phyloP scores from a whole-genome alignment of 2,888 invertebrate genomes.

The Platycheirus rosarum region DNA sequence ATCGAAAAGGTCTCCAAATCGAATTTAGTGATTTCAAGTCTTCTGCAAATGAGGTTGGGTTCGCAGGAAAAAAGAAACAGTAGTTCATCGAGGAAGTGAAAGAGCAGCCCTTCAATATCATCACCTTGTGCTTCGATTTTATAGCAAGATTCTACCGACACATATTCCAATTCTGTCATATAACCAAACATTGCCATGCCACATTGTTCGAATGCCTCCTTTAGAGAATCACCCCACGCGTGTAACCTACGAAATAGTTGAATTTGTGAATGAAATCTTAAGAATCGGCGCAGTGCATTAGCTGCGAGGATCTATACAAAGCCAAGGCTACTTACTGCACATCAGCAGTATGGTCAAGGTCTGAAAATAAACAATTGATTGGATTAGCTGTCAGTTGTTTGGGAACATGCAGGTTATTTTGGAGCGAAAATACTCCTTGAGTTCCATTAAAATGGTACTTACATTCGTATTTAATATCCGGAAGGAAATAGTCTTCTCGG shows the following conservation, averaged over 20 bases:
- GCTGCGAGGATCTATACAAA: not conserved
- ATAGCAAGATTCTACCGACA: slow-evolving; percentile 90
- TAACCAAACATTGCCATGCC: slow-evolving; percentile 98
- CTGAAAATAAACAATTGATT: slow-evolving; percentile 83
- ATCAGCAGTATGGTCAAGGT: slow-evolving; percentile 98
- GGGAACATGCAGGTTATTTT: not conserved
- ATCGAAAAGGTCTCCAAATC: slow-evolving; percentile 92
- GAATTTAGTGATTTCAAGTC: slow-evolving; percentile 94
- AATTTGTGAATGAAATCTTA: slow-evolving; percentile 41
- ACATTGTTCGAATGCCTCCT: slow-evolving; percentile 97
- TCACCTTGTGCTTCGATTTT: slow-evolving; percentile 94
- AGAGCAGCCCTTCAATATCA: slow-evolving; percentile 94
- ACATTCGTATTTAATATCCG: slow-evolving; percentile 92
- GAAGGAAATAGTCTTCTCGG: slow-evolving; percentile 86
- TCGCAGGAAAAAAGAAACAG: slow-evolving; percentile 96
- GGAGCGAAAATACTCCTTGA: not conserved
- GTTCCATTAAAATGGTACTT: slow-evolving; percentile 80
- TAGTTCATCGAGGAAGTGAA: slow-evolving; percentile 96
- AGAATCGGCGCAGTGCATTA: not conserved
- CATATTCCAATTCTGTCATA: slow-evolving; percentile 95
- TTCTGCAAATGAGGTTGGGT: slow-evolving; percentile 93
- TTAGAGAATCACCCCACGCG: slow-evolving; percentile 93
- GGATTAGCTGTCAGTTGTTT: slow-evolving; percentile 36
- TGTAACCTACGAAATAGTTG: slow-evolving; percentile 87
- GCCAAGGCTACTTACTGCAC: slow-evolving; percentile 92